phyloP scores from a whole-genome alignment of 2,113 vertebrate species.

The Rhynchomys soricoides region DNA sequence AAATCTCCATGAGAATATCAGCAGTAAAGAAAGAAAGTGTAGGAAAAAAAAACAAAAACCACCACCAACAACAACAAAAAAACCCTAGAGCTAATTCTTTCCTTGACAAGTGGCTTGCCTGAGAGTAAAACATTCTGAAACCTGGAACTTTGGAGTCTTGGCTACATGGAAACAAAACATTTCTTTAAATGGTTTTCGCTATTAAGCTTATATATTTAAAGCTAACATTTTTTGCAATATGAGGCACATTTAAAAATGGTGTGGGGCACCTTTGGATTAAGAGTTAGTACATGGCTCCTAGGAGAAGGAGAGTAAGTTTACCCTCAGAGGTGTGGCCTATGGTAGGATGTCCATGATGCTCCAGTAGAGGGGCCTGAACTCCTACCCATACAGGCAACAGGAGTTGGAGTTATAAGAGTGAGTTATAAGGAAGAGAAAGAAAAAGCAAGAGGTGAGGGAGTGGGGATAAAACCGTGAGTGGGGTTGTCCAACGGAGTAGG shows the following conservation, averaged over 20 bases:
- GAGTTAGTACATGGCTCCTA: neutral
- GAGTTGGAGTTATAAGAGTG: neutral
- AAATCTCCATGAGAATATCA: neutral
- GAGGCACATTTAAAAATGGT: neutral
- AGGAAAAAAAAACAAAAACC: neutral
- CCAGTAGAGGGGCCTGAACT: neutral
- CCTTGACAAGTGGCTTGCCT: neutral
- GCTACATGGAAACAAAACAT: neutral
- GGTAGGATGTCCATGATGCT: no score
- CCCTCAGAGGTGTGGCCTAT: neutral
- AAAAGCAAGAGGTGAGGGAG: neutral
- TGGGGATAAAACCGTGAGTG: neutral
- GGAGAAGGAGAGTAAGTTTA: rapidly evolving
- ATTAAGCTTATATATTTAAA: neutral
- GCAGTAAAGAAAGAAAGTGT: neutral
- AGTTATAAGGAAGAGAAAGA: neutral
- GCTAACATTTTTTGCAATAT: neutral
- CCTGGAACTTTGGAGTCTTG: neutral
- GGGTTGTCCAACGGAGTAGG: neutral
- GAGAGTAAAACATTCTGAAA: neutral
- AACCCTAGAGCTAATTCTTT: neutral
- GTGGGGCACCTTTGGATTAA: neutral
- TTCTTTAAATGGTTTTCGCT: neutral
- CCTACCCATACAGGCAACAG: neutral
- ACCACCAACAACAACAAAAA: neutral